Base-by-base conservation (phyloP, 2,113 vertebrate genomes). In the Lipophrys pholis region DNA sequence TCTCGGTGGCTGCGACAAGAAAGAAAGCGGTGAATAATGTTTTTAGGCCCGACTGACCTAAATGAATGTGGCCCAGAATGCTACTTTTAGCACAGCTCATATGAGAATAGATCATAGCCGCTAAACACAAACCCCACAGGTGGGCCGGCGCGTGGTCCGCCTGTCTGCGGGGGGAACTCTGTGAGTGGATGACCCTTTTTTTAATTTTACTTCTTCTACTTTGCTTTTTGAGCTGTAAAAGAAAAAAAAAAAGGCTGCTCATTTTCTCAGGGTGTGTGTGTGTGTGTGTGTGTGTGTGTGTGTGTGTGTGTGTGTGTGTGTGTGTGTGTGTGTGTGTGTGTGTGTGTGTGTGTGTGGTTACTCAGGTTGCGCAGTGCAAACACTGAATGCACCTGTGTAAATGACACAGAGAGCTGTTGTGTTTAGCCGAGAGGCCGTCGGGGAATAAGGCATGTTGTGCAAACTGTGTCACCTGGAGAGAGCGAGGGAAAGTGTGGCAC, bases 361-460 rank as follows among this genome's bases (percentile, higher is more conserved):
- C 84, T 89, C 88, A 73, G 89, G 88, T 86, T 87, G 85, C 83
- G 60, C 85, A 90, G 76, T 88, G 90, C 71, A 93, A 93, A 94
- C 81, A 91, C 15, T 83, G 63, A 75, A 86, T 82, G 84, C 91
- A 92, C 91, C 91, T 92, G 90, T 91, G 91, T 89, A 93, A 93
- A 94, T 91, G 87, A 80, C 87, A 92, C 60, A 70, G 68, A 48
- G 76, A 84, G 81, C 68, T 87, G 78, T 86, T 90, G 85, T 89
- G 89, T 91, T 90, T 76, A 83, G 69, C 67, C 81, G 66, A 38
- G 68, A 80, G 68, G 52, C 69, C 88, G 72, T 83, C 78, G 40
- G 87, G 87, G 89, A 90, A 86, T 82, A 82, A 83, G 73, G 73
- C 88, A 89, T 91, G 87, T 90, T 92, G 90, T 90, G 89, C 89